A percentile compares a stretch with the other conserved stretches of the same genome.
Conservation (phyloP, 2,797 vertebrate species). For the Gallirallus australis region DNA sequence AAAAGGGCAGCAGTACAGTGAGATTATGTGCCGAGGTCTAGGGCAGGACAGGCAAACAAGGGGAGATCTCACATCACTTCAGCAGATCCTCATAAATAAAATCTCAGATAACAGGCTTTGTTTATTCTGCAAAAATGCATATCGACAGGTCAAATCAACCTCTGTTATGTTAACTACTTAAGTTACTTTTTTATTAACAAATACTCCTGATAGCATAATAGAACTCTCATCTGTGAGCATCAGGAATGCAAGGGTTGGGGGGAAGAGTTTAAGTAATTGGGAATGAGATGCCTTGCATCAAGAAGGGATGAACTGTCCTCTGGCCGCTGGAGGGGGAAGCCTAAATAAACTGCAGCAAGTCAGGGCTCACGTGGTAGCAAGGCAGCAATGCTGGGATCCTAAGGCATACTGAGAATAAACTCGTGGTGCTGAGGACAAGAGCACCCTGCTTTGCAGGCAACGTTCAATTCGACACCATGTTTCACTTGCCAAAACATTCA, state of each 20-base stretch:
- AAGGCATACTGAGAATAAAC: neutral
- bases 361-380: neutral
- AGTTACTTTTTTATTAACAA: slow-evolving; percentile 71
- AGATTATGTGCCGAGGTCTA: slow-evolving; percentile 72
- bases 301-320: neutral
- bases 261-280: neutral
- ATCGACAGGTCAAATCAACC: slow-evolving; percentile 68
- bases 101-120: slow-evolving; percentile 68
- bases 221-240: slow-evolving; percentile 24
- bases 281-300: neutral
- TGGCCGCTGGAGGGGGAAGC: neutral
- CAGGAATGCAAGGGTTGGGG: slow-evolving; percentile 24
- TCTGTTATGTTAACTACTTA: slow-evolving; percentile 71
- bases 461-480: neutral
- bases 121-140: slow-evolving; percentile 69
- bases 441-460: neutral
- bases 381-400: neutral
- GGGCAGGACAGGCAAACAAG: slow-evolving; percentile 74
- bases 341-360: neutral
- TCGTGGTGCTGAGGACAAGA: neutral
- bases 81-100: slow-evolving; percentile 70
- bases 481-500: neutral
- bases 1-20: slow-evolving; percentile 65
- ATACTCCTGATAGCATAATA: slow-evolving; percentile 45
- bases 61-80: slow-evolving; percentile 55